Conservation (phyloP, 2,888 invertebrate genomes). For the Plagodis dolabraria region DNA sequence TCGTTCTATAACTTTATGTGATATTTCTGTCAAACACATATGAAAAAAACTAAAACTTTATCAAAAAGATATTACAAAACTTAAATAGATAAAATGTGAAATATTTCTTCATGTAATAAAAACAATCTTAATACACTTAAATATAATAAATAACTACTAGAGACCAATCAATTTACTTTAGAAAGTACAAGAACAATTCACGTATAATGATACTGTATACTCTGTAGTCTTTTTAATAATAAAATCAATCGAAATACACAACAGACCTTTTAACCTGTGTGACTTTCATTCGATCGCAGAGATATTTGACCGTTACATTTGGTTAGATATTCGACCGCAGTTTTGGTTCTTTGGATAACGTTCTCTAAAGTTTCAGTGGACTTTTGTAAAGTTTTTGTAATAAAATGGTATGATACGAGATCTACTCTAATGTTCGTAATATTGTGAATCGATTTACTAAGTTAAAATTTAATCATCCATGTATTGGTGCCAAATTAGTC, state of each 20-base stretch:
- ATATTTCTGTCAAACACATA: no score
- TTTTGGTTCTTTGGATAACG: neutral
- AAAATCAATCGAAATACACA: neutral
- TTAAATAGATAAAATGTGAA: no score
- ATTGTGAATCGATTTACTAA: no score
- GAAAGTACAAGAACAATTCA: neutral
- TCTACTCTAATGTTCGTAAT: no score
- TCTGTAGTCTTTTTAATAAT: conserved; percentile 2
- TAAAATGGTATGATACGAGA: no score
- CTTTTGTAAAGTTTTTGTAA: neutral
- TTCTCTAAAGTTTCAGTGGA: neutral
- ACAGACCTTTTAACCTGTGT: conserved; percentile 5
- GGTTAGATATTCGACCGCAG: neutral
- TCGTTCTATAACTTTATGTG: no score
- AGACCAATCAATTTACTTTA: conserved; percentile 6
- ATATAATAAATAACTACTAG: neutral
- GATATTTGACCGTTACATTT: neutral
- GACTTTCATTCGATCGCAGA: conserved; percentile 12
- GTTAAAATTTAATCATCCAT: no score
- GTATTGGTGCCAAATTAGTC: no score
- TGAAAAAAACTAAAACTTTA: no score
- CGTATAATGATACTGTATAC: neutral
- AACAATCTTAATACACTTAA: no score
- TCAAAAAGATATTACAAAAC: no score
- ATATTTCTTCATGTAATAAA: no score